Evolutionary conservation across 2,888 invertebrate species (phyloP), one percentile per base, ranked within the genome.

Genomic region (Campoplex capitator): DNA sequence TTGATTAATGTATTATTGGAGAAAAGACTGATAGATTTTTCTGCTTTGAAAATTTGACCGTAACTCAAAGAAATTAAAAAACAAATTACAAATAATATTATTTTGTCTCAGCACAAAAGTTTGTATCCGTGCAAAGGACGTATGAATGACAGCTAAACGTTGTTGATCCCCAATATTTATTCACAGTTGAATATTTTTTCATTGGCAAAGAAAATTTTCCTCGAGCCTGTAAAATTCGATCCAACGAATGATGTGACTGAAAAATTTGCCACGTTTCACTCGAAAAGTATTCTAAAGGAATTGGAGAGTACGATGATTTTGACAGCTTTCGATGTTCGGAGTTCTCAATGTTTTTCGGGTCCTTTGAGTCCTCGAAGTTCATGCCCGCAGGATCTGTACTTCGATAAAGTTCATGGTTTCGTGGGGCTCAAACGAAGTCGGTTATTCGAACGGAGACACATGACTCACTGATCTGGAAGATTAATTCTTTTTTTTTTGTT

Each of bases 391-490:
- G 51, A 0, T 38, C 16, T 35, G 42, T 11, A 16, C 23, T 23
- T 54, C 23, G 76, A 13, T 76, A 9, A 28, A 28, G 45, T 18
- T 56, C 32, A 28, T 65, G 23, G 23, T 38, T 65, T n/a, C 65
- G 81, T 65, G 51, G 23, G 3, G 11, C 4, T 32, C 28, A 62
- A 35, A 78, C 54, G 13, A 54, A 54, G 18, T 45, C 23, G 16
- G 11, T 71, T 65, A 65, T 80, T 3, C 51, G 38, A 73, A 73
- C 32, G 38, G 71, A 71, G 11, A 56, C 38, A 56, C 32, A 28
- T 48, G 45, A 62, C 13, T 62, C 38, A 45, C 51, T 35, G 79
- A 62, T 54, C 35, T 13, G 51, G n/a, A 48, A 48, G 58, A 45
- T 56, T n/a, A 3, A 13, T 9, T 23, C 23, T 70, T 58, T 58